A percentile compares a stretch with the other conserved stretches of the same genome.
These are phyloP conservation scores for Phyllostomus discolor DNA, from an alignment of 2,113 vertebrate genomes.

Conservation along the genomic window DNA sequence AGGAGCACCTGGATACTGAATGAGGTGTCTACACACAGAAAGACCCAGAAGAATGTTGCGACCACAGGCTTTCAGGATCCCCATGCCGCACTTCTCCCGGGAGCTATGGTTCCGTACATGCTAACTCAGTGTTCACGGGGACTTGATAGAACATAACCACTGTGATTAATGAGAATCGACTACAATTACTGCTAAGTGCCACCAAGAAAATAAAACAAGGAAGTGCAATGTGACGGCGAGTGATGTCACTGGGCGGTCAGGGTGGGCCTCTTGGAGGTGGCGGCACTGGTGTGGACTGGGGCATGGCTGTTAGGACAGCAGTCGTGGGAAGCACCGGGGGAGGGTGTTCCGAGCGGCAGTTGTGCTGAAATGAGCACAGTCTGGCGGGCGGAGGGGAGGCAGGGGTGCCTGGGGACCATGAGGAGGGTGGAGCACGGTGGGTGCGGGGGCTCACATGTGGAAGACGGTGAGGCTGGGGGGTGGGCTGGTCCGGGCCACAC, in stretches of 20 bases:
- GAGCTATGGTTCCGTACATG: not conserved
- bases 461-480: not conserved
- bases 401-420: not conserved
- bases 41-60: not conserved
- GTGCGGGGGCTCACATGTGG: too few species aligned
- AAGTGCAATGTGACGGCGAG: not conserved
- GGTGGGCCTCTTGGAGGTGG: not conserved
- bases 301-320: not conserved
- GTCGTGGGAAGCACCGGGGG: accelerated
- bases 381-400: too few species aligned
- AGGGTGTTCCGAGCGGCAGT: too few species aligned
- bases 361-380: not conserved
- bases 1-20: not conserved
- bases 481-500: not conserved
- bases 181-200: not conserved
- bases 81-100: accelerated
- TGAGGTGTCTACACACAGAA: not conserved
- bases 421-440: not conserved
- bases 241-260: not conserved
- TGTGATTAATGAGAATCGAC: not conserved
- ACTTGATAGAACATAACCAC: not conserved
- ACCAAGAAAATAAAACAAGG: not conserved
- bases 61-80: not conserved
- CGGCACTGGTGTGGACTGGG: accelerated
- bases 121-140: not conserved